Evolutionary conservation across 2,113 vertebrate genomes (phyloP), one percentile per base, ranked within the genome.

Genomic region (Carassius auratus): DNA sequence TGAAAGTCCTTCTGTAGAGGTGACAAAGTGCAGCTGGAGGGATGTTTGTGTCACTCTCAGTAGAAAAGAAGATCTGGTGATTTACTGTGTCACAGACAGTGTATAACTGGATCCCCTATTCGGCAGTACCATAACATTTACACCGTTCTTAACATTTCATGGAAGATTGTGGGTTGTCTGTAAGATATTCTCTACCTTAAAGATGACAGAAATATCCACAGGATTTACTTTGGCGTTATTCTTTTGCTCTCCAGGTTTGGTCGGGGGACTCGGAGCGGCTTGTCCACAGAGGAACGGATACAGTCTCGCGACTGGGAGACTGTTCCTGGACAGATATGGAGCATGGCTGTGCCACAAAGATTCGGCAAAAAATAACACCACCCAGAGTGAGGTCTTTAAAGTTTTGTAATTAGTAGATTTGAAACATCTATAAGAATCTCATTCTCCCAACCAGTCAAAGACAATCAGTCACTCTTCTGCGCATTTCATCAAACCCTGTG

Each of bases 261-360:
- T 21, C 95, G 95, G 55, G 94, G 93, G 6, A 87, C 90, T 68
- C 90, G 81, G 85, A 92, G 92, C 9, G 89, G 90, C 45, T 75
- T 93, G 14, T 23, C 90, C 15, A 45, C 73, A 0, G 93, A 91
- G 0, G 76, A 94, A 36, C 89, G 92, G 89, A 93, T 97, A 82
- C 95, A 94, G 33, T 89, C 95, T 48, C 94, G 89, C 1, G 95
- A 95, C 66, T 95, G 94, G 94, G 96, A 96, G 66, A 88, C 87
- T 0, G 91, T 91, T 0, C 91, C 91, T 0, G 92, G 95, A 30
- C 96, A 95, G 36, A 96, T 98, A 91, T 97, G 97, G 96, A 97
- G 95, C 66, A 94, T 97, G 95, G 96, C 96, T 0, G 94, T 95
- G 3, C 97, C 97, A 13, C 97, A 97, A 90, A 95, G 96, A 86